Percentiles rank a stretch among this genome's conserved stretches.
These are phyloP conservation scores for Nephrotoma flavescens DNA, from an alignment of 2,888 invertebrate genomes.

Conservation along the genomic window DNA sequence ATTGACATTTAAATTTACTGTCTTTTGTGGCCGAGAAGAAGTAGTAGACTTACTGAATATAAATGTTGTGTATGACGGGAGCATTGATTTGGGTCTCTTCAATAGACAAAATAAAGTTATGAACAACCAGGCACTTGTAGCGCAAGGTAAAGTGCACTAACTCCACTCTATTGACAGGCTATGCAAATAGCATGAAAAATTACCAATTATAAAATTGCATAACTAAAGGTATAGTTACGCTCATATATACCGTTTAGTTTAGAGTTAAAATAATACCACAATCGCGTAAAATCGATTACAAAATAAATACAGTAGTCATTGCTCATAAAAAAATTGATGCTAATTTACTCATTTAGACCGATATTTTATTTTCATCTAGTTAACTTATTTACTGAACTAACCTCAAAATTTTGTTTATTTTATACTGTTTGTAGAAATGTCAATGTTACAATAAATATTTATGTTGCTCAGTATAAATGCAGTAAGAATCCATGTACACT, in stretches of 20 bases:
- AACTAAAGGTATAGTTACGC: neutral
- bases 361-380: neutral
- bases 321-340: neutral
- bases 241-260: neutral
- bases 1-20: neutral
- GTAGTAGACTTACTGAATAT: neutral
- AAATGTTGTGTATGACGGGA: neutral
- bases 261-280: neutral
- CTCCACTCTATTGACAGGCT: too few species aligned
- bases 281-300: neutral
- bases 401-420: neutral
- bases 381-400: neutral
- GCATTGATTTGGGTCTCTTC: neutral
- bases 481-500: neutral
- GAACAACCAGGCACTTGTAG: too few species aligned
- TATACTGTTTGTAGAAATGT: neutral
- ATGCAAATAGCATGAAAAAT: too few species aligned
- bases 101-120: too few species aligned
- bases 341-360: neutral
- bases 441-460: neutral
- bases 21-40: neutral
- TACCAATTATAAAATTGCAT: neutral
- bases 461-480: neutral
- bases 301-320: neutral
- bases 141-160: too few species aligned